Percentiles rank a stretch among this genome's conserved stretches.
phyloP scores from a whole-genome alignment of 53 echinoderm and acorn worm species.

The Astropecten irregularis region DNA sequence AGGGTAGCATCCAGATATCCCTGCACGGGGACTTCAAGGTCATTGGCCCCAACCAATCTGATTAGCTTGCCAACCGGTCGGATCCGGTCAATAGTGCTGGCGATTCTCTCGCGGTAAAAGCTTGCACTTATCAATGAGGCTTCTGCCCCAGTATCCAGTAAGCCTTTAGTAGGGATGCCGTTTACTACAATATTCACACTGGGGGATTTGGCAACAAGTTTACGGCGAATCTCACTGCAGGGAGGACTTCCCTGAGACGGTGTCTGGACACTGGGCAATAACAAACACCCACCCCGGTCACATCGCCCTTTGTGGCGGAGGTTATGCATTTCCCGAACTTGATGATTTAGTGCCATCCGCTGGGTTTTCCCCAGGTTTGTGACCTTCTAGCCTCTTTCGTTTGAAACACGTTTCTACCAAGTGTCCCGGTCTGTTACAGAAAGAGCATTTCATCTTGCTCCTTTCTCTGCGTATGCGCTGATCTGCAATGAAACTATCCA shows the following conservation, averaged over 20 bases:
- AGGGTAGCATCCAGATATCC: too few relatives aligned
- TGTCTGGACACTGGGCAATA: conserved; percentile 12
- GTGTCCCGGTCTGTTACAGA: neutral
- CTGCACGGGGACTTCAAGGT: too few relatives aligned
- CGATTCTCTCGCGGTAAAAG: neutral
- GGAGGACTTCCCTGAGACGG: too few relatives aligned
- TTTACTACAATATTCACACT: neutral
- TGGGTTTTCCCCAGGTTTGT: too few relatives aligned
- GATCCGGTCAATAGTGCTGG: neutral
- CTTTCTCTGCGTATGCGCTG: neutral
- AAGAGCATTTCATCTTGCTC: neutral
- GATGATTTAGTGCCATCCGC: neutral
- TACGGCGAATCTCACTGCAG: too few relatives aligned
- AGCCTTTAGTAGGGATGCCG: neutral
- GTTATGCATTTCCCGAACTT: conserved; percentile 7
- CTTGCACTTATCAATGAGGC: conserved; percentile 13
- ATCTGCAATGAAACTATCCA: too few relatives aligned
- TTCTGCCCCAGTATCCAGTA: conserved; percentile 18
- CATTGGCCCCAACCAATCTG: neutral
- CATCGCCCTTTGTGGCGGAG: conserved; percentile 17
- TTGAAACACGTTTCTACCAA: neutral
- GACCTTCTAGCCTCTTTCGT: neutral
- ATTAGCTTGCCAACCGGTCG: conserved; percentile 1
- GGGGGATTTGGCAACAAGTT: neutral
- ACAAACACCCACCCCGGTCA: neutral